These are phyloP conservation scores for Oriolus oriolus DNA, from an alignment of 2,113 vertebrate genomes.

Conservation along the genomic window DNA sequence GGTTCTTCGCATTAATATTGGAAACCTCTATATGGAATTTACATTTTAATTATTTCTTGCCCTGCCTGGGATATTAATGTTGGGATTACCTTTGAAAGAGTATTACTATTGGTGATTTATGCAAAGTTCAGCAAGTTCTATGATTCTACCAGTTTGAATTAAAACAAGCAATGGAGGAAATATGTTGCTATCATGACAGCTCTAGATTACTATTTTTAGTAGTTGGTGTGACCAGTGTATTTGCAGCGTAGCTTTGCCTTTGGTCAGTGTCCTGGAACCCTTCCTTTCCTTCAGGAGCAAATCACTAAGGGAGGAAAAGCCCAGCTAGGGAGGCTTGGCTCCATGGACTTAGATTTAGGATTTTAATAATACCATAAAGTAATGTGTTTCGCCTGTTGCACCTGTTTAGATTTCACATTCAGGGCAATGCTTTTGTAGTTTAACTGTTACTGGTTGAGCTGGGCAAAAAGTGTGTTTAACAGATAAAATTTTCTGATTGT, in stretches of 20 bases:
- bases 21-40: slow-evolving; percentile 25
- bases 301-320: neutral
- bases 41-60: slow-evolving; percentile 70
- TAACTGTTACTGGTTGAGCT: neutral
- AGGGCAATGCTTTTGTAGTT: neutral
- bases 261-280: neutral
- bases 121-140: slow-evolving; percentile 23
- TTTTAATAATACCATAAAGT: neutral
- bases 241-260: slow-evolving; percentile 5
- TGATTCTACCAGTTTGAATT: slow-evolving; percentile 52
- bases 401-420: neutral
- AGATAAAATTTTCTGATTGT: slow-evolving; percentile 2
- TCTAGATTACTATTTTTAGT: neutral
- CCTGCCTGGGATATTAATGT: slow-evolving; percentile 60
- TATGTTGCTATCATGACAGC: neutral
- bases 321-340: neutral
- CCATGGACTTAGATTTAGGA: neutral
- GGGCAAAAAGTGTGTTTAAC: neutral
- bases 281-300: neutral
- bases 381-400: neutral
- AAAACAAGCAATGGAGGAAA: slow-evolving; percentile 29
- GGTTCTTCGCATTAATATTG: slow-evolving; percentile 48
- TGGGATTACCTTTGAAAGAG: slow-evolving; percentile 63
- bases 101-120: slow-evolving; percentile 49
- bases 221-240: neutral